Base-by-base conservation (phyloP, 2,888 invertebrate genomes). In the Pterostichus niger region DNA sequence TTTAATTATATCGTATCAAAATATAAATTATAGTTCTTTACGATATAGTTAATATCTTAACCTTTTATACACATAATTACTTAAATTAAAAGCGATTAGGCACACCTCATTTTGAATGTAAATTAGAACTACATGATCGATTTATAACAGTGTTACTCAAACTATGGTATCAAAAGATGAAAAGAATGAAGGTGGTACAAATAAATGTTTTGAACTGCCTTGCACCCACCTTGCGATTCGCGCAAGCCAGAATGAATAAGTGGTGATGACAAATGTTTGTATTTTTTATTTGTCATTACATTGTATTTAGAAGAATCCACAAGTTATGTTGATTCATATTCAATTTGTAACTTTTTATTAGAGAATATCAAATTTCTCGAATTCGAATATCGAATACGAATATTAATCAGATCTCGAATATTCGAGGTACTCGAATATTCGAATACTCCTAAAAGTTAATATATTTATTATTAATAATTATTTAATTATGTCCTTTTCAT, bases 181-280 rank as follows among this genome's bases (percentile, higher is more conserved):
- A 17, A 17, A 13, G 56, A 56, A 3, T 56, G 56, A 54, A 13
- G 13, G 56, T 17, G 56, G 17, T 56, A 9, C 40, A 40, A 40
- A 56, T 17, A 17, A 56, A 56, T 13, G 49, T 49, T 49, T 49
- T 49, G 49, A 49, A 49, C 49, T 49, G 11, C 49, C 49, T 49
- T 49, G 24, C 31, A 56, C 56, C 9, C 56, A 17, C 56, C 56
- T 56, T 49, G 13, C 13, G 49, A 49, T 40, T 40, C 40, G 7
- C 40, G 6, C 40, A 0, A 40, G 5, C 9, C 6, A 2, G 40
- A 40, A 40, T 40, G n/a, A 49, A 49, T 11, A 13, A 11, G n/a
- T 49, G n/a, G 24, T 49, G 10, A 5, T 1, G n/a, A 49, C 10
- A 1, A 7, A 40, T 3, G 1, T 40, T 40, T 40, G 40, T 6